A percentile compares a stretch with the other conserved stretches of the same genome.
Conservation (phyloP, 2,797 vertebrate genomes). For the Onychomys arenicola region DNA sequence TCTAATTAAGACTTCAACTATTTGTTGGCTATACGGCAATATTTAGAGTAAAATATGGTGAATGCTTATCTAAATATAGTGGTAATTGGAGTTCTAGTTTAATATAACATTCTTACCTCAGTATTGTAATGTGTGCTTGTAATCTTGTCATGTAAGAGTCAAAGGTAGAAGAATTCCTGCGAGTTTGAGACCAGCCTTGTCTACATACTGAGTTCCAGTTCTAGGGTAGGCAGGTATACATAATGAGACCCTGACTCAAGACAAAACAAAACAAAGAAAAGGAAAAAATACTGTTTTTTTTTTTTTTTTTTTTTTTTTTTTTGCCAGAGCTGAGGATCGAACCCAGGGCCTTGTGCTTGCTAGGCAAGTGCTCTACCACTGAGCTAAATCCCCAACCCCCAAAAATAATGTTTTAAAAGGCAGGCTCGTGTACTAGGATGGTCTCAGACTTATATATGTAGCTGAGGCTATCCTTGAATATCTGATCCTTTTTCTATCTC, state of each 20-base stretch:
- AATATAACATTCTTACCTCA: not conserved
- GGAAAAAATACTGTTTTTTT: not conserved
- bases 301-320: too few relatives aligned
- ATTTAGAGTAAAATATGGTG: slow-evolving; percentile 18
- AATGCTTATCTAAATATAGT: not conserved
- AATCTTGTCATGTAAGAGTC: not conserved
- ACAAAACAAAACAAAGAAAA: not conserved
- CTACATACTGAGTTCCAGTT: not conserved
- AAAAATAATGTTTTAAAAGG: not conserved
- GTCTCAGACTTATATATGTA: not conserved
- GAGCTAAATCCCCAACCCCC: too few relatives aligned
- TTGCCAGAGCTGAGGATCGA: too few relatives aligned
- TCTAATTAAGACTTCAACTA: slow-evolving; percentile 54
- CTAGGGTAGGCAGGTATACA: not conserved
- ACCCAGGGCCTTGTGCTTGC: too few relatives aligned
- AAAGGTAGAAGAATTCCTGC: not conserved
- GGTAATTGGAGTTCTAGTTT: slow-evolving; percentile 16
- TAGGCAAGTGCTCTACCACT: too few relatives aligned
- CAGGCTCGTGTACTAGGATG: not conserved
- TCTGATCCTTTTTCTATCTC: not conserved
- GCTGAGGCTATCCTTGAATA: not conserved
- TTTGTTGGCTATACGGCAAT: slow-evolving; percentile 18
- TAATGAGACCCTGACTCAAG: not conserved
- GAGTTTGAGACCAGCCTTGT: not conserved
- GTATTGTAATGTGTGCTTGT: not conserved